Percentiles rank a stretch among this genome's conserved stretches.
These are phyloP conservation scores for Drepanosiphum platanoidis DNA, from an alignment of 2,888 invertebrate genomes.

Conservation along the genomic window DNA sequence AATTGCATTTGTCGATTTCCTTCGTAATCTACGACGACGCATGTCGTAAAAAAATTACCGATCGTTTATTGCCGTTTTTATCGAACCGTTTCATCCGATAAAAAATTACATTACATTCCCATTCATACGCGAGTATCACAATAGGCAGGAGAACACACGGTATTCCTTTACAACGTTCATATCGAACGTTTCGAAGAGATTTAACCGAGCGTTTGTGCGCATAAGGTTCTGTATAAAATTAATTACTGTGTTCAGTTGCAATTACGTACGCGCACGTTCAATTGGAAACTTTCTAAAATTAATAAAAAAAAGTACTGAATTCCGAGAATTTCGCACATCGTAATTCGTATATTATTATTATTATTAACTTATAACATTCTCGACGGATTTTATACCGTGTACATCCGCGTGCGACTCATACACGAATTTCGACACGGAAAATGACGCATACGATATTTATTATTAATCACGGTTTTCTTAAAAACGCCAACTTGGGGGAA, in stretches of 20 bases:
- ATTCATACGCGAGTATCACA: slow-evolving; percentile 13
- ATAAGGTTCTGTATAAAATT: not conserved
- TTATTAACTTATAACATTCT: no score
- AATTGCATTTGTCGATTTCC: not conserved
- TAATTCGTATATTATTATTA: not conserved
- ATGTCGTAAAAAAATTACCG: not conserved
- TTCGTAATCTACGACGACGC: not conserved
- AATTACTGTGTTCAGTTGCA: slow-evolving; percentile 2
- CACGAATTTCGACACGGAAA: not conserved
- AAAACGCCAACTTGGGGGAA: slow-evolving; percentile 2
- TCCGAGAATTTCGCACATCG: not conserved
- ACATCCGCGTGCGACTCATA: not conserved
- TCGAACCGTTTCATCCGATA: slow-evolving; percentile 1
- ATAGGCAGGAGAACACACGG: not conserved
- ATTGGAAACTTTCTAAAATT: slow-evolving; percentile 27
- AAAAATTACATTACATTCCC: slow-evolving; percentile 1
- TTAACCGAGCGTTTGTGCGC: slow-evolving; percentile 10
- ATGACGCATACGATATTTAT: slow-evolving; percentile 34
- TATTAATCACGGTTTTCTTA: not conserved
- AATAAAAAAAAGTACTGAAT: slow-evolving; percentile 11
- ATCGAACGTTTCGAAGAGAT: slow-evolving; percentile 31
- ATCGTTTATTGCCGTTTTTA: slow-evolving; percentile 3
- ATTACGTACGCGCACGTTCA: not conserved
- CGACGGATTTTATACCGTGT: not conserved
- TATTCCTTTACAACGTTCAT: no score